Base-by-base conservation (phyloP, 2,113 vertebrate species). In the Tupaia tana region DNA sequence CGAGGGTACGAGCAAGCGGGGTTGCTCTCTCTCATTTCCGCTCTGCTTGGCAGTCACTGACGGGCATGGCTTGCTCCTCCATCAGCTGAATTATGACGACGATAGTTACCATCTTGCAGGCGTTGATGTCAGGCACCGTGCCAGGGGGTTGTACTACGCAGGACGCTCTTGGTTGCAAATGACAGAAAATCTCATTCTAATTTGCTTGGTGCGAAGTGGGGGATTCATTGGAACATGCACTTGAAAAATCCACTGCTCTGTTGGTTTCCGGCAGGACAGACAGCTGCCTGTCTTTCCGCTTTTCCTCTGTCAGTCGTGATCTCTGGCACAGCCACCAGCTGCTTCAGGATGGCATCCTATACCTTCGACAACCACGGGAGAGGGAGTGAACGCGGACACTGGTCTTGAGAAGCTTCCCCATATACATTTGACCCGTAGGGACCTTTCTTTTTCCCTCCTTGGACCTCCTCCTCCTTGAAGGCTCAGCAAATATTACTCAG, bases 151-250 rank as follows among this genome's bases (percentile, higher is more conserved):
- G 52, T 34, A 20, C 67, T n/a, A 24, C 56, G 54, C n/a, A 25
- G n/a, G 77, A 64, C 25, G 75, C 71, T 86, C 25, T 84, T 64
- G 25, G n/a, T n/a, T 85, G 52, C 89, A 69, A 74, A 29, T 19
- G 75, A 92, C 71, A 75, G 74, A 86, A 88, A 90, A 86, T 52
- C 4, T 80, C 89, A 59, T 91, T 94, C 63, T 78, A 54, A 69
- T 70, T 91, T 95, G 31, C 71, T 94, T 61, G 79, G 61, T 34
- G 34, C n/a, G 20, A 61, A 59, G 13, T 54, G 3, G 2, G 77
- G 56, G 0, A 66, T 29, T 56, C n/a, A 83, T 9, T 77, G 20
- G 52, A 94, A 75, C 9, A 79, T 7, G 20, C 15, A n/a, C 29
- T 73, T 90, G 64, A 67, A 78, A 91, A 69, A 56, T 52, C 7